These are phyloP conservation scores for Poeciliopsis turrubarensis DNA, from an alignment of 2,113 vertebrate species.

Conservation along the genomic window DNA sequence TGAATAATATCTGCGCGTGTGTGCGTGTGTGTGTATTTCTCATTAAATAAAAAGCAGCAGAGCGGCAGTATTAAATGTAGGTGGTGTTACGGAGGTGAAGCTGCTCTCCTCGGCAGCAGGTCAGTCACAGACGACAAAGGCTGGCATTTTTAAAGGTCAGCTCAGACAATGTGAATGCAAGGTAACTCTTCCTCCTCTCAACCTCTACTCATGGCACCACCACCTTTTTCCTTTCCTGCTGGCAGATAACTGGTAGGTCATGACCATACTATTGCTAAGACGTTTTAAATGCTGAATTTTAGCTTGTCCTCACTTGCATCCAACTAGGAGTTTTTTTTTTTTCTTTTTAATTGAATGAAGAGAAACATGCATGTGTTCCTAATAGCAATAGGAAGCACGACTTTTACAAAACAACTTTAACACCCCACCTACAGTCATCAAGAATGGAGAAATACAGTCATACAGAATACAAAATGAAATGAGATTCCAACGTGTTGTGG, in stretches of 20 bases:
- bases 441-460: no score
- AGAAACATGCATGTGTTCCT: no score
- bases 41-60: conserved; percentile 2
- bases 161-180: conserved; percentile 30
- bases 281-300: conserved; percentile 7
- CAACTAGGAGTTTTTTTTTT: not conserved
- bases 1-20: not conserved
- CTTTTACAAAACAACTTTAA: no score
- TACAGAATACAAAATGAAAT: no score
- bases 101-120: conserved; percentile 35
- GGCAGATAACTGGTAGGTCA: conserved; percentile 10
- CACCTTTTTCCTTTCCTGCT: conserved; percentile 10
- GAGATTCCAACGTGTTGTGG: no score
- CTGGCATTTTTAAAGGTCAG: conserved; percentile 73
- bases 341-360: not conserved
- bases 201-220: conserved; percentile 11
- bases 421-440: no score
- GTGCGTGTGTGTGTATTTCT: not conserved
- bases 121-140: conserved; percentile 50
- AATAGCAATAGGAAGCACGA: no score
- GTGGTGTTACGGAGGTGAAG: conserved; percentile 28
- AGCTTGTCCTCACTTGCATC: not conserved
- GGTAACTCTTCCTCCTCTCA: conserved; percentile 36
- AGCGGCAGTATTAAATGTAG: conserved; percentile 12
- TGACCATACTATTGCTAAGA: conserved; percentile 1